Percentiles rank a stretch among this genome's conserved stretches.
These are phyloP conservation scores for Sebastes kiyomatsui DNA, from an alignment of 2,797 vertebrate species.

Conservation along the genomic window DNA sequence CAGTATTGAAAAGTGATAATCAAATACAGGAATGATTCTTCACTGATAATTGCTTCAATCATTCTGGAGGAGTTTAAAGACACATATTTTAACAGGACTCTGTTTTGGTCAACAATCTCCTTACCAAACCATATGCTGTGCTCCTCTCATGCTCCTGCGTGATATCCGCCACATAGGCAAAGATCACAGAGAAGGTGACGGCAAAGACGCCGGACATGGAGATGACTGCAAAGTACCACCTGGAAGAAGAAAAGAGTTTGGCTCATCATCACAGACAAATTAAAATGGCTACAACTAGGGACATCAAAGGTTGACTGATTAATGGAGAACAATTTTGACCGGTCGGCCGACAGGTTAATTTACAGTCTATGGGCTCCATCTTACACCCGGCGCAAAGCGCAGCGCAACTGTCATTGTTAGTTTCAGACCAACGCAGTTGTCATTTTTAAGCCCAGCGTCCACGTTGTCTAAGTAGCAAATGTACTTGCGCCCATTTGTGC, in stretches of 20 bases:
- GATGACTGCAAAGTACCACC: constrained; percentile 96
- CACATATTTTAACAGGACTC: neutral
- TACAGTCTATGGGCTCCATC: no score
- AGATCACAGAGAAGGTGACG: constrained; percentile 94
- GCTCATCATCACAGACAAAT: neutral
- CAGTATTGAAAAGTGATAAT: neutral
- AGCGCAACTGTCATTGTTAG: no score
- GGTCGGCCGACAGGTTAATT: no score
- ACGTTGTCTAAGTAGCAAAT: no score
- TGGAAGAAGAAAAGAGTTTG: constrained; percentile 45
- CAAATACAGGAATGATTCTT: neutral
- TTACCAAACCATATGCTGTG: constrained; percentile 92
- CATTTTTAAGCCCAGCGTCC: no score
- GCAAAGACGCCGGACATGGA: constrained; percentile 94
- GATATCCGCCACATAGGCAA: constrained; percentile 93
- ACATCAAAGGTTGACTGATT: neutral
- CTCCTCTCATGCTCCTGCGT: constrained; percentile 94
- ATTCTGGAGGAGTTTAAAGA: neutral
- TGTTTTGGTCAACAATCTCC: constrained; percentile 10
- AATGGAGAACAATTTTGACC: no score
- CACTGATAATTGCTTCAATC: neutral
- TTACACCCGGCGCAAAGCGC: no score
- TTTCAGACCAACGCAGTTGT: no score
- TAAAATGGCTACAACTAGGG: neutral
- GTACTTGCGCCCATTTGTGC: no score